Conservation (phyloP, 2,888 invertebrate genomes). For the Drosophila mayaguana region DNA sequence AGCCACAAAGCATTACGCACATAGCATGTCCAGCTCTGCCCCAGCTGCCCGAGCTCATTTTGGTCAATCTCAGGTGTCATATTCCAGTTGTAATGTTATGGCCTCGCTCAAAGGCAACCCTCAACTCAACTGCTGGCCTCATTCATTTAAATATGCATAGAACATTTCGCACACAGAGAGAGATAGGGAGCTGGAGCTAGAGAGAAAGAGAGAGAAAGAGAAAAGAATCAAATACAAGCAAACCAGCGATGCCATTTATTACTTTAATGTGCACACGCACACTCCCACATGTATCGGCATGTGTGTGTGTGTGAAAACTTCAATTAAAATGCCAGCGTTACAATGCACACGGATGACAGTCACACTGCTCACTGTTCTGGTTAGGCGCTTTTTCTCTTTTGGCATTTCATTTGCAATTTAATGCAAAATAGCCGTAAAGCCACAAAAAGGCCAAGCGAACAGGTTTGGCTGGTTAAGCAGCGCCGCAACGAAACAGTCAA, state of each 20-base stretch:
- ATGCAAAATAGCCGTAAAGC: slow-evolving; percentile 70
- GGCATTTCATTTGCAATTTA: slow-evolving; percentile 64
- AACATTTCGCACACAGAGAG: background rate
- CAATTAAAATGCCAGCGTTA: slow-evolving; percentile 69
- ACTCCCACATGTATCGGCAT: slow-evolving; percentile 11
- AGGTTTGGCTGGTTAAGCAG: slow-evolving; percentile 21
- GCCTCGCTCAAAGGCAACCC: slow-evolving; percentile 28
- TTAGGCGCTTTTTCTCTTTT: slow-evolving; percentile 15
- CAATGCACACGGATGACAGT: slow-evolving; percentile 44
- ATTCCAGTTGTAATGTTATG: slow-evolving; percentile 56
- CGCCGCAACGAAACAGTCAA: slow-evolving; percentile 31
- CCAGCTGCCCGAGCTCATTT: slow-evolving; percentile 33
- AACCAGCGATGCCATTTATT: slow-evolving; percentile 57
- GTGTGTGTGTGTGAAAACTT: slow-evolving; percentile 49
- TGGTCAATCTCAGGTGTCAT: slow-evolving; percentile 66
- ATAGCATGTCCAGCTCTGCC: slow-evolving; percentile 7
- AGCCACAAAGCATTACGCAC: slow-evolving; percentile 25
- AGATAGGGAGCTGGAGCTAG: background rate
- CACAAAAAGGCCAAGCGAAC: slow-evolving; percentile 59
- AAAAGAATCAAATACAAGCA: slow-evolving; percentile 33
- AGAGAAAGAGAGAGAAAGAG: background rate
- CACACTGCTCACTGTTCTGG: slow-evolving; percentile 7
- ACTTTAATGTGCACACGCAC: slow-evolving; percentile 56
- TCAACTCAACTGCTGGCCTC: slow-evolving; percentile 5
- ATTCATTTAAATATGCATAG: slow-evolving; percentile 59